Evolutionary conservation across 1,140 invertebrate genomes (phyloP).

Genomic region (Sogatella furcifera): DNA sequence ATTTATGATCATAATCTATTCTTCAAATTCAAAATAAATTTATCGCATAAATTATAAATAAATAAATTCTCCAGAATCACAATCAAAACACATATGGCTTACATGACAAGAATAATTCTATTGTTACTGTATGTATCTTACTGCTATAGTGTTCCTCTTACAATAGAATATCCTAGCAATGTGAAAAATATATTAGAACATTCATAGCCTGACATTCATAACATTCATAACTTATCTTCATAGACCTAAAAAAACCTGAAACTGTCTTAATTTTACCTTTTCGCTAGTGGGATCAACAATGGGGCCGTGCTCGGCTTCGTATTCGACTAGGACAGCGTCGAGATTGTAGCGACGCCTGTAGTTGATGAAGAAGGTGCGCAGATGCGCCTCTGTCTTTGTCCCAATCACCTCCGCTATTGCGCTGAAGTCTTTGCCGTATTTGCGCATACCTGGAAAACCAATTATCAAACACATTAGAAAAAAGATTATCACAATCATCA

Average conservation of each 20-base stretch:
- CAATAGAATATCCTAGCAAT: no score
- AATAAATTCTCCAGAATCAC: no score
- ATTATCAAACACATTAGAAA: neutral
- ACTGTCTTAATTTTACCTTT: neutral
- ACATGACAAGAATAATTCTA: neutral
- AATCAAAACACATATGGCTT: neutral
- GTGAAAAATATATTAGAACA: neutral
- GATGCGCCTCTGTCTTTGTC: constrained; percentile 87
- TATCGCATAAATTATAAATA: no score
- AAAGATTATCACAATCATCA: neutral
- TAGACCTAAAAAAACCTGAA: neutral
- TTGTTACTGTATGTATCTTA: no score
- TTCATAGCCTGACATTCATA: neutral
- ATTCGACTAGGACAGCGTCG: constrained; percentile 79
- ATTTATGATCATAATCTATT: no score
- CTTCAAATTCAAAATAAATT: no score
- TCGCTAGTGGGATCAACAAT: constrained; percentile 21
- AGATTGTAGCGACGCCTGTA: constrained; percentile 84
- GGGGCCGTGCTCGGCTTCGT: constrained; percentile 65
- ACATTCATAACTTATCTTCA: neutral
- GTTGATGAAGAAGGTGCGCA: constrained; percentile 82
- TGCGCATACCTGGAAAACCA: constrained; percentile 51
- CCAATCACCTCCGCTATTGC: constrained; percentile 91
- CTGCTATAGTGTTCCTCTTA: no score
- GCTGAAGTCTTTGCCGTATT: constrained; percentile 92